Percentiles rank a stretch among this genome's conserved stretches.
Evolutionary conservation across 2,888 invertebrate species (phyloP).

Genomic region (Tiliacea citrago): DNA sequence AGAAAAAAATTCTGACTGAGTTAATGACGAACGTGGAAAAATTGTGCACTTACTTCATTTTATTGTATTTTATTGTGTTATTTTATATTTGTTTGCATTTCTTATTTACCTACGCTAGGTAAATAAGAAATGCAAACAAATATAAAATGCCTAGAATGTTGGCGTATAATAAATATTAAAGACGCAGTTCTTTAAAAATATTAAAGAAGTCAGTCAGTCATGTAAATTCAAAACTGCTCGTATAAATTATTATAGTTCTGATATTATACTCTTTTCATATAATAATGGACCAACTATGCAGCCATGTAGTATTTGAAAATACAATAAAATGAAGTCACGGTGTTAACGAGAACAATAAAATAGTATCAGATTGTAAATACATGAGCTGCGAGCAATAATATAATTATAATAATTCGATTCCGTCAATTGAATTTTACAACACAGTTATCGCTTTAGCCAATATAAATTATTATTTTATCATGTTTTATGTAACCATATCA

Average conservation of each 20-base stretch:
- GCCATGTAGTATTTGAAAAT: conserved; percentile 11
- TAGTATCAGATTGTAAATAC: conserved; percentile 34
- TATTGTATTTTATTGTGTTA: too few relatives aligned
- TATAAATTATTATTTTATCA: conserved; percentile 28
- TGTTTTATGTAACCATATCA: conserved; percentile 39
- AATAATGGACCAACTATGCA: neutral
- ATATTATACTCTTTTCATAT: neutral
- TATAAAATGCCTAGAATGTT: neutral
- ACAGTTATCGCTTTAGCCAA: conserved; percentile 35
- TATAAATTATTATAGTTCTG: neutral
- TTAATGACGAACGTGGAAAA: neutral
- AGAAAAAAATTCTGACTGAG: neutral
- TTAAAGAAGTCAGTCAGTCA: neutral
- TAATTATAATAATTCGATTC: conserved; percentile 50
- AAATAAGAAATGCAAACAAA: neutral
- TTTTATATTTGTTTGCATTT: too few relatives aligned
- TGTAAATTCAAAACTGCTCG: neutral
- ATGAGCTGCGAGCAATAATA: conserved; percentile 32
- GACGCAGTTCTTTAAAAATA: neutral
- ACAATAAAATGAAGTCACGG: conserved; percentile 30
- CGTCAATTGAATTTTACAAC: conserved; percentile 45
- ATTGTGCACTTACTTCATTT: too few relatives aligned
- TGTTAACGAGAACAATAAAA: conserved; percentile 44
- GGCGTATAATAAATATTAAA: neutral
- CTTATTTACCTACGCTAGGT: too few relatives aligned